These are phyloP conservation scores for Sapayoa aenigma DNA, from an alignment of 2,113 vertebrate species.

Conservation along the genomic window DNA sequence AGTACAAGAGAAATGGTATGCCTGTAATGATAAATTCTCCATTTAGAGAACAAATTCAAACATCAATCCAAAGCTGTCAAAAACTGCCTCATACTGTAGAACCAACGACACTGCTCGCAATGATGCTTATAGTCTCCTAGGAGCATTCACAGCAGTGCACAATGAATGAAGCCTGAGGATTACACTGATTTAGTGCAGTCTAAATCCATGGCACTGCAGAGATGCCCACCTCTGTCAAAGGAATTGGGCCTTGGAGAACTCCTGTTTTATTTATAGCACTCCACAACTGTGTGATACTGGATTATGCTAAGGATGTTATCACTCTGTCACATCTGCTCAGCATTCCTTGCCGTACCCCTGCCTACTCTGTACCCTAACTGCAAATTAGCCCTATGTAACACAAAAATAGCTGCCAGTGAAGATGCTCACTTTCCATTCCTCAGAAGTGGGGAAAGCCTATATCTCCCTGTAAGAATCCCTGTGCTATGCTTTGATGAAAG, in stretches of 20 bases:
- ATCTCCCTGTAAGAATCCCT: background rate
- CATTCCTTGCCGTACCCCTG: conserved; percentile 1
- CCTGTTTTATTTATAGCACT: background rate
- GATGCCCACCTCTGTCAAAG: background rate
- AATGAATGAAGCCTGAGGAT: background rate
- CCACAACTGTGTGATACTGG: background rate
- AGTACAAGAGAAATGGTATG: background rate
- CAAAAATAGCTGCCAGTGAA: background rate
- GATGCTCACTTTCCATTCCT: background rate
- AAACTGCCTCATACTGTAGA: background rate
- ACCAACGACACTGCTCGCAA: background rate
- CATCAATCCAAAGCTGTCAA: background rate
- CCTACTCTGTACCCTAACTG: background rate
- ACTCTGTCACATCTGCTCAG: conserved; percentile 28
- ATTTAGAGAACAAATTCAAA: background rate
- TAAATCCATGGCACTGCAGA: background rate
- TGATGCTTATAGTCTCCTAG: background rate
- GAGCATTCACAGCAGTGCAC: background rate
- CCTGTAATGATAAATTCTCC: background rate
- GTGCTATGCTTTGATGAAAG: background rate
- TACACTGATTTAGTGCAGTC: background rate
- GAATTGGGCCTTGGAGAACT: conserved; percentile 2
- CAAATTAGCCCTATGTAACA: background rate
- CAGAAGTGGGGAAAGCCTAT: background rate
- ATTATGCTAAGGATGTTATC: conserved; percentile 15